These are phyloP conservation scores for Atethmia centrago DNA, from an alignment of 2,888 invertebrate genomes.

Conservation along the genomic window DNA sequence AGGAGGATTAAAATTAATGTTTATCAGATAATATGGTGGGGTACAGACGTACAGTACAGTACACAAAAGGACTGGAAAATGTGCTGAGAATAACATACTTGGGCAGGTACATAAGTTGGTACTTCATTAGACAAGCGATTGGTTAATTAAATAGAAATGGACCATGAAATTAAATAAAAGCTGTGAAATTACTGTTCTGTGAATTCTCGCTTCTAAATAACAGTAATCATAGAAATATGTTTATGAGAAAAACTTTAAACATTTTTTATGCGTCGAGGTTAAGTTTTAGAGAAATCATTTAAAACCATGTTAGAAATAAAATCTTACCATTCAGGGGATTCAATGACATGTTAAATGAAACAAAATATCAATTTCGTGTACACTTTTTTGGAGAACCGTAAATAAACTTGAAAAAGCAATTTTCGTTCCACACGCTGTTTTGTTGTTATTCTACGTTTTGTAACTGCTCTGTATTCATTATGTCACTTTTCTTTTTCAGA, in stretches of 20 bases:
- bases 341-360: conserved; percentile 74
- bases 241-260: conserved; percentile 14
- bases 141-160: conserved; percentile 4
- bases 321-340: conserved; percentile 84
- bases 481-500: background rate
- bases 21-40: background rate
- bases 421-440: conserved; percentile 40
- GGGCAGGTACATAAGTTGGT: no score
- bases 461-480: conserved; percentile 24
- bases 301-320: background rate
- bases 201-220: background rate
- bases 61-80: background rate
- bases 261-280: conserved; percentile 67
- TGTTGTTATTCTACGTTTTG: conserved; percentile 64
- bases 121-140: no score
- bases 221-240: background rate
- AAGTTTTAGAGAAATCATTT: conserved; percentile 48
- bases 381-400: background rate
- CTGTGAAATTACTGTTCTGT: background rate
- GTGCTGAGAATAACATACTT: background rate
- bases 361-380: background rate
- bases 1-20: background rate
- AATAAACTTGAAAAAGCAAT: background rate
- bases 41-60: background rate
- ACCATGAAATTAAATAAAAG: background rate